Evolutionary conservation across 1,140 invertebrate species (phyloP).

Genomic region (Capitella teleta): DNA sequence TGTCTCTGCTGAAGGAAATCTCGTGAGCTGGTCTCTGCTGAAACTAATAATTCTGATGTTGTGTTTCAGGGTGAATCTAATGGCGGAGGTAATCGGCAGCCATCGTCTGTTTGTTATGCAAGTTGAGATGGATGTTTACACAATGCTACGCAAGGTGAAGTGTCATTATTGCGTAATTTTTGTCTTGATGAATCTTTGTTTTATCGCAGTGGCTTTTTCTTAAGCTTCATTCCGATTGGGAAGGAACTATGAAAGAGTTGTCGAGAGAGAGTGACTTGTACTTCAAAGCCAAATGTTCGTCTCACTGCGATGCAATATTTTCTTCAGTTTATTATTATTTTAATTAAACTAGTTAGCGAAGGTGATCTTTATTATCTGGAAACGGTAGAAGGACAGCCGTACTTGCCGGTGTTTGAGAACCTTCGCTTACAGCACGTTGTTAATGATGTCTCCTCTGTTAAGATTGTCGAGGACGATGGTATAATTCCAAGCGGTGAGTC

Average conservation of each 20-base stretch:
- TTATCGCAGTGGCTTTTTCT: constrained; percentile 51
- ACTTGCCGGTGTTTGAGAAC: constrained; percentile 51
- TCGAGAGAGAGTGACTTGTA: constrained; percentile 36
- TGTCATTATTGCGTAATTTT: no score
- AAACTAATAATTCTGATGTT: background rate
- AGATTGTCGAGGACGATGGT: constrained; percentile 56
- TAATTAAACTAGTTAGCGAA: background rate
- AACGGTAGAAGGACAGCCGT: constrained; percentile 49
- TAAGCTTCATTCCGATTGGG: constrained; percentile 32
- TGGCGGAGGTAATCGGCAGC: constrained; percentile 54
- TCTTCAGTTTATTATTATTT: background rate
- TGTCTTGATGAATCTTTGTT: no score
- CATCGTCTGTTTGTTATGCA: constrained; percentile 63
- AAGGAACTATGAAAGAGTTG: constrained; percentile 22
- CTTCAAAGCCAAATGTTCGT: constrained; percentile 30
- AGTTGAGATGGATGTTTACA: constrained; percentile 69
- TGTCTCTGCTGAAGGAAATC: constrained; percentile 50
- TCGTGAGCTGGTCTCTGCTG: constrained; percentile 20
- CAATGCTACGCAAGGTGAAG: constrained; percentile 50
- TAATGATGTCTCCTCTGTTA: constrained; percentile 58
- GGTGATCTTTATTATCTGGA: constrained; percentile 47
- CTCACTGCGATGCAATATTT: background rate
- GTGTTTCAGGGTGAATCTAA: constrained; percentile 48
- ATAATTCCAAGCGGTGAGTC: constrained; percentile 51
- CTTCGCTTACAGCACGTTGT: constrained; percentile 58